Percentiles rank a stretch among this genome's conserved stretches.
Evolutionary conservation across 1,140 invertebrate genomes (phyloP).

Genomic region (Papilio machaon): DNA sequence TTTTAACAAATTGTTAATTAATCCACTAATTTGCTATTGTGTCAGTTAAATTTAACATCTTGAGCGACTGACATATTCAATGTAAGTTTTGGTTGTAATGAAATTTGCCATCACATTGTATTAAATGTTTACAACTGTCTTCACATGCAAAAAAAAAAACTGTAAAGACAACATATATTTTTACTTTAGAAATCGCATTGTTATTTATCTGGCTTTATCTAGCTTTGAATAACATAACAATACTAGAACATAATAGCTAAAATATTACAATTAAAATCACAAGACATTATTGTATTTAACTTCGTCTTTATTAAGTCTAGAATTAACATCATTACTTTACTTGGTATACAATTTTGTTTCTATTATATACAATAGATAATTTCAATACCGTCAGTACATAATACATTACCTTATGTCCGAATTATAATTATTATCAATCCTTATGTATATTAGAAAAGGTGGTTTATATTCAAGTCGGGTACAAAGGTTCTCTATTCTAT

Average conservation of each 20-base stretch:
- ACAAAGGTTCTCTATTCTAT: neutral
- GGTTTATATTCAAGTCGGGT: neutral
- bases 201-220: too few species aligned
- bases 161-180: too few species aligned
- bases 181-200: too few species aligned
- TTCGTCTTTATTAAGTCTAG: conserved; percentile 1
- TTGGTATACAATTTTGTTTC: neutral
- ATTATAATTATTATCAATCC: neutral
- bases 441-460: conserved; percentile 14
- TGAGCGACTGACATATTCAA: neutral
- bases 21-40: conserved; percentile 8
- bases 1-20: conserved; percentile 24
- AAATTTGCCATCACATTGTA: neutral
- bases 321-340: neutral
- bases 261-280: neutral
- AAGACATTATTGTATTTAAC: neutral
- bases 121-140: too few species aligned
- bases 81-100: neutral
- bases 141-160: too few species aligned
- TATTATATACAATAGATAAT: neutral
- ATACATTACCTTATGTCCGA: neutral
- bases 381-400: neutral
- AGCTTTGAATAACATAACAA: too few species aligned
- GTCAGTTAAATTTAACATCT: neutral
- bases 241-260: too few species aligned